Evolutionary conservation across 1,140 invertebrate species (phyloP), one percentile per base, ranked within the genome.

Genomic region (Cataglyphis hispanica): DNA sequence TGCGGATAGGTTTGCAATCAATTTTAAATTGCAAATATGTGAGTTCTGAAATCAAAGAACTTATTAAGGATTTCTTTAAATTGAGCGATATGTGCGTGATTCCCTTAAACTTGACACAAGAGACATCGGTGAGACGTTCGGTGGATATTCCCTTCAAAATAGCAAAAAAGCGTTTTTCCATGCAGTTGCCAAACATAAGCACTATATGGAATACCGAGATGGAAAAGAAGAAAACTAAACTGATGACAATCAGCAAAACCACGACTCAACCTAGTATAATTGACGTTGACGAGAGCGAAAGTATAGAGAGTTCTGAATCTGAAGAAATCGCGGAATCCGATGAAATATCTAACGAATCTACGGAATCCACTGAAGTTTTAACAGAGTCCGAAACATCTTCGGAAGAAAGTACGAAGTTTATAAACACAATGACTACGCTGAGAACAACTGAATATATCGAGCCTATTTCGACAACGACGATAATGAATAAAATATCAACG

Each of bases 1-100:
- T 92, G n/a, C 75, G 74, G 31, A 77, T 77, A 10, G 90, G 90
- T 31, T 67, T 92, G 31, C 40, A 86, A 27, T 76, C 86, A 6
- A 5, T 92, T 8, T 22, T 50, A 19, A 16, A 58, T 3, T 92
- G 91, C 56, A 46, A 60, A 7, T 22, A 60, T 11, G 25, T 90
- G 19, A 77, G 60, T 50, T 22, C 58, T 0, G 27, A 72, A 27
- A 87, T 77, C 16, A 89, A 86, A 34, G 27, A 27, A 1, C 43
- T 46, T 5, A 90, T 91, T 6, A 25, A 53, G 8, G 19, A 63
- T 7, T 89, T 91, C 37, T 11, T 89, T 2, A 53, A 76, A 34
- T 10, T 69, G n/a, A 72, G 83, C 31, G 34, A 64, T 25, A 27
- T 50, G 13, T 85, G 80, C 56, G 6, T 53, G 11, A 6, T 34